phyloP scores from a whole-genome alignment of 2,113 vertebrate genomes.

The Malaclemys terrapin region DNA sequence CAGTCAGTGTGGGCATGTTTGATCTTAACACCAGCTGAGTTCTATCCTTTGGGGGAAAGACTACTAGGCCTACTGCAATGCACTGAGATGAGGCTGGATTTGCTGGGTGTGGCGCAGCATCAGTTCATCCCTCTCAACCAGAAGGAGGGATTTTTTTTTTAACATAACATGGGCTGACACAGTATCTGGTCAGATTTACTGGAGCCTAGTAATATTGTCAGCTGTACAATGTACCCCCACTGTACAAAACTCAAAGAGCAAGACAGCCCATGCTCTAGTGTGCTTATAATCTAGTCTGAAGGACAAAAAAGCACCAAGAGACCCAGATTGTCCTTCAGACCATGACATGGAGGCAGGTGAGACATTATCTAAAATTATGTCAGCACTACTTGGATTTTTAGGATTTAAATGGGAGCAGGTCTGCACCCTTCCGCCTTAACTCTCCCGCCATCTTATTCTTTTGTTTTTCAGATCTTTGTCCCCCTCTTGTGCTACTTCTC shows the following conservation, averaged over 20 bases:
- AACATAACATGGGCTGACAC: background rate
- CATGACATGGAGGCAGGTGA: background rate
- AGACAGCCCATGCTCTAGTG: background rate
- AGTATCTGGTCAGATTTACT: background rate
- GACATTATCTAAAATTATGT: background rate
- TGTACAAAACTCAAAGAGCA: background rate
- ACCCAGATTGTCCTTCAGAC: background rate
- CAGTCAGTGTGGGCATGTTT: background rate
- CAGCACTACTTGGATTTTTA: background rate
- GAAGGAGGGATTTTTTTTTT: no score
- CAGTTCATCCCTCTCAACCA: background rate
- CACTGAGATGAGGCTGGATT: background rate
- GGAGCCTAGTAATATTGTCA: background rate
- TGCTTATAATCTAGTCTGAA: background rate
- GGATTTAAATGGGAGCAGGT: background rate
- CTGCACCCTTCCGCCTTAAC: background rate
- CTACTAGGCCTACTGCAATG: background rate
- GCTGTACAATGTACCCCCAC: background rate
- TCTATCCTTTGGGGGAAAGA: background rate
- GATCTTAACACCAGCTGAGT: background rate
- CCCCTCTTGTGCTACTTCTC: background rate
- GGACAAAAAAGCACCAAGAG: background rate
- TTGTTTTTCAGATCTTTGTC: accelerated
- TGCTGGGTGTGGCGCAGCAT: background rate
- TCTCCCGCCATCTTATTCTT: background rate